phyloP scores from a whole-genome alignment of 2,888 invertebrate genomes.

The Iphiclides podalirius region DNA sequence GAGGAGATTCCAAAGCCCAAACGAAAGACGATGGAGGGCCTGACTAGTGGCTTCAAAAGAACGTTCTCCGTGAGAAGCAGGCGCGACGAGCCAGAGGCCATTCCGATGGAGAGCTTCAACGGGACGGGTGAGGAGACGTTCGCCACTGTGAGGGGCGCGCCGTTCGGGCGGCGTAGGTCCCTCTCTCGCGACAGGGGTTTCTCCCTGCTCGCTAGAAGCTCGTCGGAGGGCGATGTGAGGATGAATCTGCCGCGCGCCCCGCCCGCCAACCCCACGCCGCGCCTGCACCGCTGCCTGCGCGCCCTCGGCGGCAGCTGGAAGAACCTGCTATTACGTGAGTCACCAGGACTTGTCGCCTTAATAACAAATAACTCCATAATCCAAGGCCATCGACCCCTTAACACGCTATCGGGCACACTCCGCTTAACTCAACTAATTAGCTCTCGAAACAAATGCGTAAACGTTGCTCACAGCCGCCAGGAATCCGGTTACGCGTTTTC shows the following conservation, averaged over 20 bases:
- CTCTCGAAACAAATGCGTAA: constrained; percentile 40
- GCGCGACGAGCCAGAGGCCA: constrained; percentile 59
- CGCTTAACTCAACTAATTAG: constrained; percentile 52
- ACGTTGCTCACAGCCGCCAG: constrained; percentile 48
- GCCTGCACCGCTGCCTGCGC: constrained; percentile 85
- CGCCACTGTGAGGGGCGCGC: constrained; percentile 69
- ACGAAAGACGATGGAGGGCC: constrained; percentile 64
- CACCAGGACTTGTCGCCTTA: constrained; percentile 45
- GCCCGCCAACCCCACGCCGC: constrained; percentile 62
- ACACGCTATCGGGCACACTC: constrained; percentile 21
- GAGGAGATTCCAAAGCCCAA: constrained; percentile 67
- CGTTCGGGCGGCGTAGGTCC: constrained; percentile 68
- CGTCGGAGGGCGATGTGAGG: constrained; percentile 85
- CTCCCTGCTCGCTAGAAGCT: constrained; percentile 81
- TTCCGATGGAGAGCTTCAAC: constrained; percentile 67
- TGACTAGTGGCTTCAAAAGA: constrained; percentile 66
- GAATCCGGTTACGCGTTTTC: constrained; percentile 52
- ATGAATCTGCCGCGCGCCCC: constrained; percentile 59
- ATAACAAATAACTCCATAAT: constrained; percentile 31
- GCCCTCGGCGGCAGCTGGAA: constrained; percentile 90
- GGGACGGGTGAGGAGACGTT: constrained; percentile 59
- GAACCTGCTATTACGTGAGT: constrained; percentile 89
- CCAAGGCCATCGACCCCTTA: constrained; percentile 19
- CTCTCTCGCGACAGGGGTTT: constrained; percentile 74
- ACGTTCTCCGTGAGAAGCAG: constrained; percentile 68